phyloP scores from a whole-genome alignment of 2,113 vertebrate genomes.

The Neogobius melanostomus region DNA sequence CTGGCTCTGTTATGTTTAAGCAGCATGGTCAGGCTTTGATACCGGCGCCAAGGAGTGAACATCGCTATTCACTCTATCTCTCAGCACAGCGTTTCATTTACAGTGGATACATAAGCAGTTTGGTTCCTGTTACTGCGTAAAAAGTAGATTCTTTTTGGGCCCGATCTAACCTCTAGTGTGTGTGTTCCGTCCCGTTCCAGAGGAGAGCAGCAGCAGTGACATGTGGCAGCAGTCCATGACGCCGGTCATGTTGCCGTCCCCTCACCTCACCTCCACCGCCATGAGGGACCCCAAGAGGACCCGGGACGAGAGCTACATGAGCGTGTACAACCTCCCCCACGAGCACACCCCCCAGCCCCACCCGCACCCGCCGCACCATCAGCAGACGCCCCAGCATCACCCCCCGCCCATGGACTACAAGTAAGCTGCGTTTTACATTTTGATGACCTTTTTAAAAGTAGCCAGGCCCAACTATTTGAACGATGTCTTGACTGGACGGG shows the following conservation, averaged over 20 bases:
- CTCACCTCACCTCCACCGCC: constrained; percentile 94
- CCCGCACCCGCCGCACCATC: constrained; percentile 77
- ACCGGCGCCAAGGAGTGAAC: no score
- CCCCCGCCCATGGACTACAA: constrained; percentile 96
- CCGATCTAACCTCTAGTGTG: background rate
- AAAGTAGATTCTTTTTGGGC: no score
- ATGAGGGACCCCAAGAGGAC: constrained; percentile 94
- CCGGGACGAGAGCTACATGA: constrained; percentile 93
- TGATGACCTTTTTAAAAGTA: background rate
- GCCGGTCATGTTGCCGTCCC: constrained; percentile 94
- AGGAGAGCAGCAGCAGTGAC: constrained; percentile 96
- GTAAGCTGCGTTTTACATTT: constrained; percentile 70
- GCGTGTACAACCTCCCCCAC: constrained; percentile 90
- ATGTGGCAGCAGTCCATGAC: constrained; percentile 94
- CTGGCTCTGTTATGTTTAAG: no score
- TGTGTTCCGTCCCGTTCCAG: constrained; percentile 66
- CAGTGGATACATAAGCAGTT: no score
- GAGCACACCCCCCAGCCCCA: constrained; percentile 83
- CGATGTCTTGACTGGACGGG: no score
- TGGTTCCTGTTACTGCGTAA: no score
- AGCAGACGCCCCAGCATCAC: constrained; percentile 76
- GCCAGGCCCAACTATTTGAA: background rate
- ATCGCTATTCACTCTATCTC: no score
- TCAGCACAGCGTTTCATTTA: no score
- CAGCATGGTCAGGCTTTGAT: no score